Base-by-base conservation (phyloP, 1,140 invertebrate species). In the Druon quercuslanigerum region DNA sequence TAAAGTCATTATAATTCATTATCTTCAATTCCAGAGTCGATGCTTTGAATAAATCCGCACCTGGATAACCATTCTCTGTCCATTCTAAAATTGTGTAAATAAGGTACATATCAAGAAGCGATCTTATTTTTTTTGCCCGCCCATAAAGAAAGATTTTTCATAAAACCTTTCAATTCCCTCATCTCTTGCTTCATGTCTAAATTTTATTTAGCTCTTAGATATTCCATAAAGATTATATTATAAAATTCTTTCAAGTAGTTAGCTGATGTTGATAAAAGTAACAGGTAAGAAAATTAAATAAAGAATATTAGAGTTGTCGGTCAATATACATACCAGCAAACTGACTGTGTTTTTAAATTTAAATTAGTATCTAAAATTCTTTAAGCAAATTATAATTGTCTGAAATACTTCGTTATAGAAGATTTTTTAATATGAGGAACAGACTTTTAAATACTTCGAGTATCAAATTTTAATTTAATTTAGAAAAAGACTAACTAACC, bases 71-170 rank as follows among this genome's bases (percentile, higher is more conserved):
- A 33, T 14, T 9, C 14, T 33, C 5, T 0, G 57, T 60, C 20
- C 57, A 16, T 19, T 60, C 25, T 2, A 60, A 33, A 33, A 25
- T 60, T 3, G 19, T 25, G 13, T 14, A 60, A 60, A 60, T 60
- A 14, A 60, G 57, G 3, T 20, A 19, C 20, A 60, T 20, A 25
- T 60, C 25, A 14, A 60, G 20, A 14, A 12, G 12, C 9, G 57
- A 60, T 60, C 25, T 33, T 25, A 60, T 60, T 60, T 60, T n/a
- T 14, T 33, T 60, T 60, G 12, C 57, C 57, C 57, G 57, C 40
- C 57, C 25, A 66, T 66, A 33, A 13, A 25, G 57, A 60, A 6
- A 60, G 57, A 25, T 60, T 12, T 60, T 5, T 5, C 19, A 11
- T 60, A 33, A 60, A 60, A 14, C 5, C 20, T 12, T 60, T 5